Percentiles rank a stretch among this genome's conserved stretches.
Evolutionary conservation across 1,140 invertebrate species (phyloP).

Genomic region (Pinna nobilis): DNA sequence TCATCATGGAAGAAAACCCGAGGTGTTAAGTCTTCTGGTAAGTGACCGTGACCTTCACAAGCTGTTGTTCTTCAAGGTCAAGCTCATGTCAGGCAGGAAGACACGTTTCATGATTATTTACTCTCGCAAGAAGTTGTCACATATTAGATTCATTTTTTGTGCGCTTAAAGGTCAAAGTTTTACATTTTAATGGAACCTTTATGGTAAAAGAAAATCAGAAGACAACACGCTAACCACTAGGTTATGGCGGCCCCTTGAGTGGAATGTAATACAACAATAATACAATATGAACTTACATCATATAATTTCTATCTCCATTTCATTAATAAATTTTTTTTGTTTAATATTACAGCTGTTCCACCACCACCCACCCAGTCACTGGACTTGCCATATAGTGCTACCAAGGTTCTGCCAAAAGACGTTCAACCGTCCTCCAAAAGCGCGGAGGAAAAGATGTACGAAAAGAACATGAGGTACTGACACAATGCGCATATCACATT

Average conservation of each 20-base stretch:
- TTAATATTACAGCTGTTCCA: constrained; percentile 17
- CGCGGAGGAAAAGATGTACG: constrained; percentile 27
- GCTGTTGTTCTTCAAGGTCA: background rate
- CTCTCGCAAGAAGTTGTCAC: too few species aligned
- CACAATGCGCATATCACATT: too few species aligned
- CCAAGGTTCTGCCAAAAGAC: constrained; percentile 21
- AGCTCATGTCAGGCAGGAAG: too few species aligned
- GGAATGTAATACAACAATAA: too few species aligned
- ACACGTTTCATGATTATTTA: too few species aligned
- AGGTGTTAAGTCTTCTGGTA: constrained; percentile 37
- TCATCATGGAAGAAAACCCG: constrained; percentile 57
- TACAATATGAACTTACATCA: background rate
- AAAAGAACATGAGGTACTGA: constrained; percentile 38
- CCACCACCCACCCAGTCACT: constrained; percentile 36
- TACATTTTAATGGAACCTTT: too few species aligned
- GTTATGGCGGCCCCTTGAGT: too few species aligned
- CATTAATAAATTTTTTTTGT: background rate
- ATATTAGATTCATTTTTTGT: too few species aligned
- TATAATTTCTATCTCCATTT: background rate
- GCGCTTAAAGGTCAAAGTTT: too few species aligned
- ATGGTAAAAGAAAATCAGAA: too few species aligned
- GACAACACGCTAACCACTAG: too few species aligned
- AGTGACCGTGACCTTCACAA: background rate
- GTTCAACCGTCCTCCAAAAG: background rate
- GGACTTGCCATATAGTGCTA: constrained; percentile 16